Evolutionary conservation across 2,113 vertebrate genomes (phyloP).

Genomic region (Nyctibius bracteatus): DNA sequence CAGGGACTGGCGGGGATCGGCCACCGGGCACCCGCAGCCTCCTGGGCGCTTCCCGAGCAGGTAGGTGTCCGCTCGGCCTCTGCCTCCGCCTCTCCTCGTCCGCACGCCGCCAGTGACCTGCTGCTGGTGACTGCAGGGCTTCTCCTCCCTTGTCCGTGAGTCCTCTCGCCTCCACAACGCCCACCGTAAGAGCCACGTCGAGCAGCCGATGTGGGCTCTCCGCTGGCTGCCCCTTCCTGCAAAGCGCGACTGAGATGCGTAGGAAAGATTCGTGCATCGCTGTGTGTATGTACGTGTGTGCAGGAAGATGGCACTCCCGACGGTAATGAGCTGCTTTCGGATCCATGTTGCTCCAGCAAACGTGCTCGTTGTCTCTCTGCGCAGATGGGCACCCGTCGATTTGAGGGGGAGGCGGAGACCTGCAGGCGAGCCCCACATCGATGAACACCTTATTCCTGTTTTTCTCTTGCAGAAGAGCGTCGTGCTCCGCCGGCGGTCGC

Average conservation of each 20-base stretch:
- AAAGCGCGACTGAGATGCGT: neutral
- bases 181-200: too few species aligned
- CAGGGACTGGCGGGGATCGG: too few species aligned
- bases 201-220: neutral
- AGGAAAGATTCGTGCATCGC: fast-evolving
- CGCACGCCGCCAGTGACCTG: neutral
- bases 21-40: neutral
- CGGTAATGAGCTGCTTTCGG: neutral
- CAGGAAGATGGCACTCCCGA: neutral
- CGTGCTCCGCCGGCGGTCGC: too few species aligned
- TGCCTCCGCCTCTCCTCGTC: too few species aligned
- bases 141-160: neutral
- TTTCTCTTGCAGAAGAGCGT: neutral
- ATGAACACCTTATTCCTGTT: neutral
- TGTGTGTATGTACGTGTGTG: neutral
- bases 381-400: neutral
- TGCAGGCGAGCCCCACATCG: neutral
- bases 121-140: neutral
- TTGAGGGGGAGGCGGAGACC: neutral
- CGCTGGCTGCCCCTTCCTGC: neutral
- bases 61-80: neutral
- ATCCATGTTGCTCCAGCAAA: neutral
- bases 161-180: neutral
- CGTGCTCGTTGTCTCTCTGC: fast-evolving
- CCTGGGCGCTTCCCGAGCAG: neutral